Evolutionary conservation across 2,888 invertebrate genomes (phyloP), one percentile per base, ranked within the genome.

Genomic region (Chymomyza procnemis): DNA sequence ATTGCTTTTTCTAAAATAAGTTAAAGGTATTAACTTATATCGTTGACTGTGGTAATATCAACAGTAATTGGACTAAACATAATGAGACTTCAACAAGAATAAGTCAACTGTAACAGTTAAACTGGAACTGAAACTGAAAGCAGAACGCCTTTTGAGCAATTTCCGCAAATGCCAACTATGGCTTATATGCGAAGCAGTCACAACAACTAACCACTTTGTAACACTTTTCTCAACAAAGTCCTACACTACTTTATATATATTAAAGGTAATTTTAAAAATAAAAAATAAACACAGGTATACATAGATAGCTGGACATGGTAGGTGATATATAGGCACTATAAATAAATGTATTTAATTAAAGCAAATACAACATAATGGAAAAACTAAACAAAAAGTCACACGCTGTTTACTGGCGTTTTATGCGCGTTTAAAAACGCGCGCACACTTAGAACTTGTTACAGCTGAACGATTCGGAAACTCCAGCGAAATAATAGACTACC

Each of bases 121-220:
- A 34, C 34, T 34, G 34, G 65, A 64, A 12, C 52, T 41, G 34
- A 2, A 41, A 41, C 34, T 41, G 34, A 12, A 41, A 41, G 34
- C 12, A 41, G 34, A 41, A 85, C 71, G 87, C 82, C 81, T 80
- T n/a, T 82, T 80, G 74, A 50, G 67, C 75, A 41, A 70, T 87
- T 87, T 83, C 83, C 83, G 87, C 70, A 75, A 76, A 61, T 69
- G 67, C 87, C 83, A 84, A 74, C 73, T 83, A 83, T 70, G 86
- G 86, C 73, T 77, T 21, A 75, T 65, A 48, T 52, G 80, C 73
- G 68, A 63, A 76, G 61, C 71, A 64, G 58, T 41, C 60, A 56
- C 58, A 64, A 21, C 64, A 66, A 57, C 69, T 66, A 41, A 41
- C 34, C 9, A 41, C 34, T 41, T 41, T 12, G 34, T 41, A 3